phyloP scores from a whole-genome alignment of 2,888 invertebrate species.

The Drosophila melanocephala region DNA sequence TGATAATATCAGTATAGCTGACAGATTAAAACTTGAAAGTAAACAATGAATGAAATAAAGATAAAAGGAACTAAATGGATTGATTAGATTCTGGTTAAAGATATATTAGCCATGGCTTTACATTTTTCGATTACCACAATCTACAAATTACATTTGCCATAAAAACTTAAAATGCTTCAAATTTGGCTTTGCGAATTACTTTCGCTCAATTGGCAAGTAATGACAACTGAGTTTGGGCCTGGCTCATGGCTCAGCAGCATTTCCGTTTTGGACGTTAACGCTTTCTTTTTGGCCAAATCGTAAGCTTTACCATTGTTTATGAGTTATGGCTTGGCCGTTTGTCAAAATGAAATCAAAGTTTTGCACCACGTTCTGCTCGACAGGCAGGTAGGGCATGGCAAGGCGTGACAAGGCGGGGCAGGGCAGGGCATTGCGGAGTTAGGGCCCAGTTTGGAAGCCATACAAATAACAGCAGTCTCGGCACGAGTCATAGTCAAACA shows the following conservation, averaged over 20 bases:
- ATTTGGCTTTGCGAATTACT: slow-evolving; percentile 45
- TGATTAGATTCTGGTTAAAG: neutral
- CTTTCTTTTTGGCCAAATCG: slow-evolving; percentile 64
- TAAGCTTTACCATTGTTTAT: slow-evolving; percentile 47
- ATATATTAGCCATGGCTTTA: neutral
- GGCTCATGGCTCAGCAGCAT: slow-evolving; percentile 36
- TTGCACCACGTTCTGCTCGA: slow-evolving; percentile 61
- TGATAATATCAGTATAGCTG: neutral
- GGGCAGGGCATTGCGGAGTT: neutral
- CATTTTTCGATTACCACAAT: neutral
- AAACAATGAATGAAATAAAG: neutral
- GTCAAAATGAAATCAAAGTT: slow-evolving; percentile 67
- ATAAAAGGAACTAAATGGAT: neutral
- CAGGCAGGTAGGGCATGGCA: slow-evolving; percentile 2
- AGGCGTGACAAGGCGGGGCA: neutral
- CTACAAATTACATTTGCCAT: neutral
- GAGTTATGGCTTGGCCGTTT: slow-evolving; percentile 63
- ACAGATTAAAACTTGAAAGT: too few relatives aligned
- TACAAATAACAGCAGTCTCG: slow-evolving; percentile 41
- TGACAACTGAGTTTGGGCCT: slow-evolving; percentile 28
- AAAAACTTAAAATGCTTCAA: neutral
- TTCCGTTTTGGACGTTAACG: slow-evolving; percentile 67
- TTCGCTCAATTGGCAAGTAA: slow-evolving; percentile 59
- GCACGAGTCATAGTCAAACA: slow-evolving; percentile 6
- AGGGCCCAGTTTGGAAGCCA: slow-evolving; percentile 56